These are phyloP conservation scores for Eupithecia insigniata DNA, from an alignment of 2,888 invertebrate genomes.

Conservation along the genomic window DNA sequence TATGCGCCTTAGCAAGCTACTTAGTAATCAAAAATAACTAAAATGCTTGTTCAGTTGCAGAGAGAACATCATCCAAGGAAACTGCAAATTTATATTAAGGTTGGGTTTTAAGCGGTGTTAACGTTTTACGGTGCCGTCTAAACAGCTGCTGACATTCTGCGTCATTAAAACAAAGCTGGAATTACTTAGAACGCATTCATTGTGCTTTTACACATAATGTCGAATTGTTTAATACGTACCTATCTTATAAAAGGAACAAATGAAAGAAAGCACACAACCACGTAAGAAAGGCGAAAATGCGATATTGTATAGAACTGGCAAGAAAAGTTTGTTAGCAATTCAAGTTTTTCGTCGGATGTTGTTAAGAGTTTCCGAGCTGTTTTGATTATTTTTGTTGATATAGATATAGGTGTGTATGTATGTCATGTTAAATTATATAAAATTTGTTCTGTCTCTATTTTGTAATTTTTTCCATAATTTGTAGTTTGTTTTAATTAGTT, in stretches of 20 bases:
- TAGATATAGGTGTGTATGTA: conserved; percentile 39
- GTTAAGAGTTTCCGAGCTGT: conserved; percentile 55
- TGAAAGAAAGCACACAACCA: conserved; percentile 4
- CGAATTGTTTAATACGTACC: too few relatives aligned
- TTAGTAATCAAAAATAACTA: neutral
- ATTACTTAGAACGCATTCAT: neutral
- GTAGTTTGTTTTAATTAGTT: too few relatives aligned
- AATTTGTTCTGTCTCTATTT: neutral
- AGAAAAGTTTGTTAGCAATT: conserved; percentile 62
- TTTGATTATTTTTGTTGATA: conserved; percentile 52
- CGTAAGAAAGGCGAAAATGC: conserved; percentile 31
- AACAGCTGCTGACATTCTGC: conserved; percentile 42
- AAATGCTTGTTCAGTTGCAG: neutral
- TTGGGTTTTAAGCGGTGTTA: conserved; percentile 42
- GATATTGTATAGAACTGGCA: conserved; percentile 49
- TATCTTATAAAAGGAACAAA: neutral
- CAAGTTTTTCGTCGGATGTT: conserved; percentile 63
- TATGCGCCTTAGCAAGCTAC: too few relatives aligned
- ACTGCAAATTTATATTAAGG: conserved; percentile 41
- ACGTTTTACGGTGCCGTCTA: conserved; percentile 40
- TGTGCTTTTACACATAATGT: neutral
- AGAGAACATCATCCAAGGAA: conserved; percentile 21
- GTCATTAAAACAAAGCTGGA: conserved; percentile 41
- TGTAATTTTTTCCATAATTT: too few relatives aligned
- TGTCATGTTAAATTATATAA: conserved; percentile 25